These are phyloP conservation scores for Octopus sinensis DNA, from an alignment of 1,140 invertebrate genomes.

Conservation along the genomic window DNA sequence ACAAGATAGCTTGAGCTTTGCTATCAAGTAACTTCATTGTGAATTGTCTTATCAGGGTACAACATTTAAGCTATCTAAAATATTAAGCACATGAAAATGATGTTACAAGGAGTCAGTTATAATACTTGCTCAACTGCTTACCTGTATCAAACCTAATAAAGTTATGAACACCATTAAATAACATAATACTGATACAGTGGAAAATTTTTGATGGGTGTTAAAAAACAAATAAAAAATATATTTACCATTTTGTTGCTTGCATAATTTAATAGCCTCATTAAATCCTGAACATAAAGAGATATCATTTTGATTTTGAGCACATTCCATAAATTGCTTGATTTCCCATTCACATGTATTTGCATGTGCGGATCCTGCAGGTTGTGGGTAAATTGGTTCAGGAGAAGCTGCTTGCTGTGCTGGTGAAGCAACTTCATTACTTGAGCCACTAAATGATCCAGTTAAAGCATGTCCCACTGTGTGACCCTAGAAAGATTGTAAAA, in stretches of 20 bases:
- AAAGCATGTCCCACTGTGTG: slow-evolving; percentile 52
- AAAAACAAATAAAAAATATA: neutral
- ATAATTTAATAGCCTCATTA: slow-evolving; percentile 54
- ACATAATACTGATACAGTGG: too few species aligned
- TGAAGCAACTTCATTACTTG: slow-evolving; percentile 23
- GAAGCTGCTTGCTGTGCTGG: slow-evolving; percentile 24
- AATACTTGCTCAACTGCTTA: too few species aligned
- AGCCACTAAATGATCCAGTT: slow-evolving; percentile 42
- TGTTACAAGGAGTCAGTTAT: too few species aligned
- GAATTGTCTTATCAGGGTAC: too few species aligned
- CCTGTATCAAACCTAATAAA: too few species aligned
- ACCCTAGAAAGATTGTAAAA: slow-evolving; percentile 37
- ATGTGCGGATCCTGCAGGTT: slow-evolving; percentile 28
- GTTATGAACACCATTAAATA: too few species aligned
- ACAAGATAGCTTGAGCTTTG: too few species aligned
- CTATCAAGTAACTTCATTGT: too few species aligned
- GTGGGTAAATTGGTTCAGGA: slow-evolving; percentile 17
- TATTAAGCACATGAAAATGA: too few species aligned
- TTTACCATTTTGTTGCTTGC: slow-evolving; percentile 50
- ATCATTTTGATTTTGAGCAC: slow-evolving; percentile 52
- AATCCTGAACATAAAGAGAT: slow-evolving; percentile 54
- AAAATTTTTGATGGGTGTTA: neutral
- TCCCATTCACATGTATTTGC: slow-evolving; percentile 54
- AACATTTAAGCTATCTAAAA: too few species aligned
- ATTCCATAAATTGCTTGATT: slow-evolving; percentile 58